Evolutionary conservation across 2,797 vertebrate genomes (phyloP).

Genomic region (Meda fulgida): DNA sequence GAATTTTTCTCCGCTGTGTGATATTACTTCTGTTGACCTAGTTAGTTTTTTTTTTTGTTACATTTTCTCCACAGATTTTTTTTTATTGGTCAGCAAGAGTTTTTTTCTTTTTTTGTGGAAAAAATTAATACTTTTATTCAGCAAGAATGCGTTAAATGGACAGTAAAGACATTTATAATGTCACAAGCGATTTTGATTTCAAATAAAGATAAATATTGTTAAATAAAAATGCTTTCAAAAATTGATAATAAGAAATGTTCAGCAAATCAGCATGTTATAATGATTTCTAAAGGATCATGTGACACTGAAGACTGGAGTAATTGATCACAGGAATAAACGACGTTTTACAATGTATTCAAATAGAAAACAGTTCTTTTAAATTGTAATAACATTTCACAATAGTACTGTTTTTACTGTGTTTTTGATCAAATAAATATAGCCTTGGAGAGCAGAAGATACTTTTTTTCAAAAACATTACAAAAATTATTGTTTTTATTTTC

Average conservation of each 20-base stretch:
- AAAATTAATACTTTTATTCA: not conserved
- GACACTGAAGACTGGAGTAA: not conserved
- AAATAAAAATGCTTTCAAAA: no score
- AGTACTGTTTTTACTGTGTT: not conserved
- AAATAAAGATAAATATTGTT: not conserved
- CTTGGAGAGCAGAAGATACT: not conserved
- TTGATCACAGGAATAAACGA: not conserved
- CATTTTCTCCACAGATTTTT: not conserved
- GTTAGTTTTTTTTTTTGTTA: not conserved
- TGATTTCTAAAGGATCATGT: not conserved
- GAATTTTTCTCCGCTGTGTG: not conserved
- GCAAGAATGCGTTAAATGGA: not conserved
- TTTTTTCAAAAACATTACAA: not conserved
- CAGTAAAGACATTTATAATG: not conserved
- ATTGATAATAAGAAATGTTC: not conserved
- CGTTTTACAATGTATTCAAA: not conserved
- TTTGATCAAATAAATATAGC: not conserved
- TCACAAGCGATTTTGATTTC: not conserved
- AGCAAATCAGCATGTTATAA: not conserved
- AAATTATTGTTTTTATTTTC: not conserved
- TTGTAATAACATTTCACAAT: not conserved
- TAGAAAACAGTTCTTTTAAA: not conserved
- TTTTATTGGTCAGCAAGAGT: not conserved
- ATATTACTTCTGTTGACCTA: conserved; percentile 2
- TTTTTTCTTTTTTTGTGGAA: no score